These are phyloP conservation scores for Daktulosphaira vitifoliae DNA, from an alignment of 1,140 invertebrate species.

Conservation along the genomic window DNA sequence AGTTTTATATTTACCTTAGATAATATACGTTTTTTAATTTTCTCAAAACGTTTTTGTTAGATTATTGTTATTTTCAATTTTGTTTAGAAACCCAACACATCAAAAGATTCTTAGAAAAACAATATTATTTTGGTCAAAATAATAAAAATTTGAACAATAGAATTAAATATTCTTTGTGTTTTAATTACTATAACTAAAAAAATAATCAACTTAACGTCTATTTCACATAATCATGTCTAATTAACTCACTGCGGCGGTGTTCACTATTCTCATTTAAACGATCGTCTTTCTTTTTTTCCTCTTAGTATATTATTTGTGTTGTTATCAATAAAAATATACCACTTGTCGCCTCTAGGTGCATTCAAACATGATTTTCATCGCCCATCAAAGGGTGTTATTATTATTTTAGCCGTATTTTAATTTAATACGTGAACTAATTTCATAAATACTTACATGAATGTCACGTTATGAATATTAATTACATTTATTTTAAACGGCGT, in stretches of 20 bases:
- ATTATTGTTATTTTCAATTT: too few species aligned
- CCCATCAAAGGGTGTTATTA: constrained; percentile 14
- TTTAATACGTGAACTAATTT: constrained; percentile 31
- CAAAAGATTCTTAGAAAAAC: too few species aligned
- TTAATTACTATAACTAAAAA: too few species aligned
- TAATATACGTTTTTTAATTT: too few species aligned
- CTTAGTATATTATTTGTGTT: background rate
- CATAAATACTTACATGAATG: constrained; percentile 13
- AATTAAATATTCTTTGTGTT: too few species aligned
- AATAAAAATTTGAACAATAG: too few species aligned
- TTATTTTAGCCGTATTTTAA: constrained; percentile 19
- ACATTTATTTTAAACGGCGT: background rate
- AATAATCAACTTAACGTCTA: constrained; percentile 3
- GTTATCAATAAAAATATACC: background rate
- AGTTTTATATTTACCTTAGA: too few species aligned
- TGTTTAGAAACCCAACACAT: too few species aligned
- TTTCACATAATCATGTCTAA: background rate
- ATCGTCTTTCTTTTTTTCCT: too few species aligned
- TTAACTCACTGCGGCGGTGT: background rate
- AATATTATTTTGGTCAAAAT: too few species aligned
- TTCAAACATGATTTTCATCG: constrained; percentile 12
- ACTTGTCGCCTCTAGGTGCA: background rate
- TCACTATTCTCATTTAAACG: background rate
- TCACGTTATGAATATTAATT: constrained; percentile 24
- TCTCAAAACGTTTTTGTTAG: too few species aligned